Base-by-base conservation (phyloP, 1,140 invertebrate genomes). In the Bombus cullumanus region DNA sequence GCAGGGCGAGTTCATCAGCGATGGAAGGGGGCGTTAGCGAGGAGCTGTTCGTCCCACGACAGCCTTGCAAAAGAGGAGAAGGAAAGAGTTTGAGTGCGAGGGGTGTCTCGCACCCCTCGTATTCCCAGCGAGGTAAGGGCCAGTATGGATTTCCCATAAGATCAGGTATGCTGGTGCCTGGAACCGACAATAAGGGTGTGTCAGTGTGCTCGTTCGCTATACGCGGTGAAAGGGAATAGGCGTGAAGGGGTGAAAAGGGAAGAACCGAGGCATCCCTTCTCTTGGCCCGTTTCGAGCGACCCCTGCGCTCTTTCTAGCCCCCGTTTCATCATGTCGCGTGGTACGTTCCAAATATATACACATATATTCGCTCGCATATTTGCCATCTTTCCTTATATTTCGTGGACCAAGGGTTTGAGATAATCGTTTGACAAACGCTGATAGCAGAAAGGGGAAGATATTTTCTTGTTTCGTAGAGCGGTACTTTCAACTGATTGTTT, bases 101-200 rank as follows among this genome's bases (percentile, higher is more conserved):
- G 87, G 85, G 89, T 86, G 83, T 66, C 72, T 64, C 15, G 28
- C 64, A 66, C 80, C 81, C 83, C 86, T 83, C 78, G 43, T 88
- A 81, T 89, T 90, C 86, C 74, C 84, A 86, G 73, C 75, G 76
- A 90, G 83, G 87, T 83, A 92, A 91, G 93, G 93, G 91, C 91
- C 88, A 90, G 92, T 94, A 94, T 94, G 92, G 93, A 94, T 94
- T 94, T 94, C 92, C 93, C 93, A 94, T 94, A 94, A 94, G 94
- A 94, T 93, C 93, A 93, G 93, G 94, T 94, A 93, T 91, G 88
- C 89, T 88, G 86, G 90, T 94, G 94, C 93, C 93, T 93, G 92
- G 89, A 94, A 92, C 92, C 91, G 92, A 92, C 90, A 93, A 94
- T 94, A 93, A 93, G 92, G 92, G 92, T 91, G 92, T 88, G 91